These are phyloP conservation scores for Helogale parvula DNA, from an alignment of 2,113 vertebrate species.

Conservation along the genomic window DNA sequence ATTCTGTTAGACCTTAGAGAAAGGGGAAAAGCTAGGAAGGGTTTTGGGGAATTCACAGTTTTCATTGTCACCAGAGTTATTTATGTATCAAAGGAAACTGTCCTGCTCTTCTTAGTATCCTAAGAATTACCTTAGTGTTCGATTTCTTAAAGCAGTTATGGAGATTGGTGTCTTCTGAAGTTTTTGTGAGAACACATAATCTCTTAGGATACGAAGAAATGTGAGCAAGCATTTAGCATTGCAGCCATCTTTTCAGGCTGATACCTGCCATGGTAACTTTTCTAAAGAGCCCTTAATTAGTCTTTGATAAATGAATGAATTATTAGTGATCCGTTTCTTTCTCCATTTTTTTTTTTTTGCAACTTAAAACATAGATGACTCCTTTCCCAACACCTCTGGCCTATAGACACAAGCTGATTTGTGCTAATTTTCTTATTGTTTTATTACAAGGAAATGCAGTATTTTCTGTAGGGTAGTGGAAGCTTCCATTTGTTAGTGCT, in stretches of 20 bases:
- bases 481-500: neutral
- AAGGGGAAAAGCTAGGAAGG: neutral
- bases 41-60: neutral
- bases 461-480: neutral
- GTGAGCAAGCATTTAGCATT: neutral
- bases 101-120: neutral
- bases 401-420: neutral
- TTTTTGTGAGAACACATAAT: neutral
- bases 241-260: neutral
- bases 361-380: conserved; percentile 4
- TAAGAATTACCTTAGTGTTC: neutral
- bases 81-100: neutral
- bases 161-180: neutral
- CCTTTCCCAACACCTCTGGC: neutral
- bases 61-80: neutral
- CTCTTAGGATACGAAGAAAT: neutral
- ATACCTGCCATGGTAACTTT: neutral
- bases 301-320: conserved; percentile 7
- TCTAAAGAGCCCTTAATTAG: neutral
- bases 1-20: neutral
- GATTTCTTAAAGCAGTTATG: neutral
- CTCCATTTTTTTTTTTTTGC: neutral
- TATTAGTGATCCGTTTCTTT: neutral
- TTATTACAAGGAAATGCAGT: conserved; percentile 26
- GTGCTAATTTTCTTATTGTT: neutral